These are phyloP conservation scores for Caenorhabditis angaria DNA, from an alignment of 2,888 invertebrate species.

Conservation along the genomic window DNA sequence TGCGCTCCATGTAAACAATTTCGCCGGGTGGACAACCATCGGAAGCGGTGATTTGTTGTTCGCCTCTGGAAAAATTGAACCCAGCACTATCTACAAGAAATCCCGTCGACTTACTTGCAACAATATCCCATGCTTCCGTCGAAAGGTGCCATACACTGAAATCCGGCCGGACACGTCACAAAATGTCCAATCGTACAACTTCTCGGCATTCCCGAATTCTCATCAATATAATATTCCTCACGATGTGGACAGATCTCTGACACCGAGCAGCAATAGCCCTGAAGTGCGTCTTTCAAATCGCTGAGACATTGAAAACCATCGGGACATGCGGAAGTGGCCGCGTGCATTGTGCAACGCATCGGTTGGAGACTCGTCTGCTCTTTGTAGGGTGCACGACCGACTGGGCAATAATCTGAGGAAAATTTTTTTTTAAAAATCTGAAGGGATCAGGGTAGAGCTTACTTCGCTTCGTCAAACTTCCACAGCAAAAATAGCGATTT, in stretches of 20 bases:
- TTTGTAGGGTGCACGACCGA: conserved; percentile 58
- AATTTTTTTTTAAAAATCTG: conserved; percentile 5
- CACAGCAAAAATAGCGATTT: conserved; percentile 64
- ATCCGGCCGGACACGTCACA: conserved; percentile 59
- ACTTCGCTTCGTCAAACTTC: conserved; percentile 48
- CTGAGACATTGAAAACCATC: conserved; percentile 59
- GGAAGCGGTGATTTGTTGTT: conserved; percentile 37
- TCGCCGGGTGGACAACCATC: conserved; percentile 63
- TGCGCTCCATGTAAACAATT: conserved; percentile 61
- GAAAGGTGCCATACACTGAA: conserved; percentile 52
- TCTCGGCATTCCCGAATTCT: conserved; percentile 58
- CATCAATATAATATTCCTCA: conserved; percentile 62
- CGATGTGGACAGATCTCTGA: conserved; percentile 60
- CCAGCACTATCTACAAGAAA: conserved; percentile 9
- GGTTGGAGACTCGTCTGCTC: conserved; percentile 55
- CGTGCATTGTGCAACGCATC: conserved; percentile 61
- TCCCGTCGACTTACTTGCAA: conserved; percentile 25
- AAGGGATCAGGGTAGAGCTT: neutral
- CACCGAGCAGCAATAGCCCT: conserved; percentile 61
- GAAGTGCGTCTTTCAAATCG: conserved; percentile 57
- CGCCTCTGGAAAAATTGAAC: conserved; percentile 17
- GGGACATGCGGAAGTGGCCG: conserved; percentile 54
- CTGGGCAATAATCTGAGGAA: conserved; percentile 54
- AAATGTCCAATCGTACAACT: conserved; percentile 60
- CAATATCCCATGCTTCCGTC: conserved; percentile 58